Evolutionary conservation across 2,113 vertebrate species (phyloP).

Genomic region (Dipodomys ordii): DNA sequence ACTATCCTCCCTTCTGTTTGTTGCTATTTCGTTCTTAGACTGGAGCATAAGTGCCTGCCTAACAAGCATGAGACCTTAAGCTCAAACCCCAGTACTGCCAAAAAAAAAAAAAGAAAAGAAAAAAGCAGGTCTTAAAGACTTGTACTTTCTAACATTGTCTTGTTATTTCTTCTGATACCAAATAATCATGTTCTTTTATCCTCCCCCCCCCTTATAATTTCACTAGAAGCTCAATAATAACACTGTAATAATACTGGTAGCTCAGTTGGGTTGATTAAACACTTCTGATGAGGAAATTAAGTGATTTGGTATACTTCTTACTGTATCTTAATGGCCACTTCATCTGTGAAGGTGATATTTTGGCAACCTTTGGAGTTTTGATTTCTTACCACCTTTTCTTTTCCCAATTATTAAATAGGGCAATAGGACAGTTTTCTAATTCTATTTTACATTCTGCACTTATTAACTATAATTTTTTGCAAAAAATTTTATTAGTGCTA

Average conservation of each 20-base stretch:
- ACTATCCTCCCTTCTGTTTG: background rate
- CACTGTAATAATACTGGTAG: too few species aligned
- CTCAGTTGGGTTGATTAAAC: conserved; percentile 4
- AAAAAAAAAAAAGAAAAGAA: background rate
- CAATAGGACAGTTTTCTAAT: background rate
- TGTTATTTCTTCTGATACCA: conserved; percentile 22
- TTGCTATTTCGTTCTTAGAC: background rate
- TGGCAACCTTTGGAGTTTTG: conserved; percentile 24
- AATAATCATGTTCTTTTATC: conserved; percentile 1
- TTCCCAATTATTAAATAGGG: conserved; percentile 36
- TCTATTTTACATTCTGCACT: conserved; percentile 3
- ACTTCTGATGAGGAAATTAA: conserved; percentile 46
- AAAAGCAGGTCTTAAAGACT: background rate
- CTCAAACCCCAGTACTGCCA: too few species aligned
- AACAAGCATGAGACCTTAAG: too few species aligned
- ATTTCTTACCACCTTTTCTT: conserved; percentile 49
- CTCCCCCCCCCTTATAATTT: background rate
- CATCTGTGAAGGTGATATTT: background rate
- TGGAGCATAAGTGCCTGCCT: too few species aligned
- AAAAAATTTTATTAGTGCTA: conserved; percentile 29
- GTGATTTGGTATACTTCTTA: background rate
- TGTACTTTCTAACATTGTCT: conserved; percentile 1
- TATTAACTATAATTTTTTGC: conserved; percentile 38
- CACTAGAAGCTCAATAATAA: conserved; percentile 4
- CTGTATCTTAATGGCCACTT: background rate